Evolutionary conservation across 2,797 vertebrate genomes (phyloP), one percentile per base, ranked within the genome.

Genomic region (Meriones psammophilus): DNA sequence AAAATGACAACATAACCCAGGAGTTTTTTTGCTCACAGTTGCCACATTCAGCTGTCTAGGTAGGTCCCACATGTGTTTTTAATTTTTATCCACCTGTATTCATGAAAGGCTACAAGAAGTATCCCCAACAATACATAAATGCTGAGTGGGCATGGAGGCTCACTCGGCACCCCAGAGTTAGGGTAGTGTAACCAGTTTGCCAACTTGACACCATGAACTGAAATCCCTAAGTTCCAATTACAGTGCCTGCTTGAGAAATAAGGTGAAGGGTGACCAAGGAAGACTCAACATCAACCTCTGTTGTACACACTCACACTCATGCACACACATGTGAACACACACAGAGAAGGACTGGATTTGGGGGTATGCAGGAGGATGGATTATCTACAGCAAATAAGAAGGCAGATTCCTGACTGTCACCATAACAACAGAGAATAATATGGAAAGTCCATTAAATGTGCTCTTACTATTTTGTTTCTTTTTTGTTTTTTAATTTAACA

Each of bases 81-180:
- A 69, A 89, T n/a, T 58, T 56, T 50, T 68, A 36, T 22, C 28
- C 13, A 76, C 83, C 10, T 89, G 20, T 1, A 74, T 12, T 69
- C 14, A 24, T 3, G 62, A 92, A 94, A 89, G 15, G 5, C 33
- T 89, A 46, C 30, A n/a, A 96, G 56, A 88, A 91, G 17, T 39
- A 79, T 39, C 20, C 5, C 14, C 24, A 39, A 68, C n/a, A 58
- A 71, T 5, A 3, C 18, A 50, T 6, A 73, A 71, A 58, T 87
- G 50, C 24, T 24, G 2, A 56, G 8, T 39, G 20, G 22, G 30
- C 30, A 86, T 36, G 64, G 20, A n/a, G 26, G 12, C 10, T 71
- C 8, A 18, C 33, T n/a, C 22, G 36, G 33, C 50, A 71, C 84
- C 66, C 14, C 46, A 36, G 66, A 36, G 46, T 56, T 5, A 26